Base-by-base conservation (phyloP, 30 jellyfish, hydroid and myxozoan genomes). In the Aurelia aurita complex sp. Pacific region DNA sequence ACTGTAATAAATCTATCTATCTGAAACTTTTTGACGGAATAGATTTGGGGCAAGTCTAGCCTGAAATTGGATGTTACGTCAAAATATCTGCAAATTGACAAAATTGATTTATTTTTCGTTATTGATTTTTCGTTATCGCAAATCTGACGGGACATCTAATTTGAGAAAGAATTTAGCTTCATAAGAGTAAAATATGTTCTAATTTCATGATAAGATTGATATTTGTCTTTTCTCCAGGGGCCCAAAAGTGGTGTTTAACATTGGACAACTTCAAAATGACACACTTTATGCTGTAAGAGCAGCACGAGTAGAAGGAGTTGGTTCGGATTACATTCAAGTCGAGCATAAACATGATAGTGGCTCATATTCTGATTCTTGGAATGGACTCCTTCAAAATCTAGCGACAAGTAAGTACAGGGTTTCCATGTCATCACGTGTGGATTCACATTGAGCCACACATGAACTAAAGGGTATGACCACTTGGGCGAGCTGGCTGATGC, bases 221-320 rank as follows among this genome's bases (percentile, higher is more conserved):
- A 13, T 63, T 23, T 63, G 23, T 63, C 6, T 16, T 51, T 11
- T 15, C 62, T 18, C 40, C 16, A 55, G 36, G 0, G 15, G 18
- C 8, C 6, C 32, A n/a, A n/a, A 18, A 4, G 43, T 52, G 12
- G 74, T 18, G 15, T 53, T 77, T 59, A 16, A 61, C n/a, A 64
- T 46, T 10, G 87, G 87, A 54, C 38, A 63, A 64, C 65, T 77
- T 5, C n/a, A 63, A 10, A 29, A 18, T 36, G 64, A 42, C 29
- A 15, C 46, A 4, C 36, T 77, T 13, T 77, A 77, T 61, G 76
- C 78, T 0, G 42, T 77, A 55, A 77, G 19, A 42, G 79, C 74
- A 36, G 64, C 46, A 14, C 16, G 64, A 32, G 74, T 63, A 4
- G 87, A 77, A 1, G 12, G 6, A 0, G 42, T 5, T 57, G 77